Evolutionary conservation across 2,888 invertebrate species (phyloP).

Genomic region (Alloplasta piceator): DNA sequence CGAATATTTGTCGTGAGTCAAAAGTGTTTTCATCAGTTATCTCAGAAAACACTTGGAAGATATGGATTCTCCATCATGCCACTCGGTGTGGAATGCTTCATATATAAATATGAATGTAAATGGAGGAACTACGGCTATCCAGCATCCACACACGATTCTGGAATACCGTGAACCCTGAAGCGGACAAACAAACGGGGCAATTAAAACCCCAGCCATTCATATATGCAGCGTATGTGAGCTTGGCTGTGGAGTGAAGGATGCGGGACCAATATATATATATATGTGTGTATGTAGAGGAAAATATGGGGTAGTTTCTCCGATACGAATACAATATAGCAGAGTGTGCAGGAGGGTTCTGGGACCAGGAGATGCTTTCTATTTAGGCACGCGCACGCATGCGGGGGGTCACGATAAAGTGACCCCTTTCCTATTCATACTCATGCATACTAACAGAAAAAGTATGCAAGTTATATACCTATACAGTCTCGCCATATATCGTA

Average conservation of each 20-base stretch:
- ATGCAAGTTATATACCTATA: not conserved
- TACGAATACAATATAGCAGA: constrained; percentile 50
- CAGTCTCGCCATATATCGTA: not conserved
- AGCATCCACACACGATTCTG: constrained; percentile 51
- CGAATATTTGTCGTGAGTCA: too few species aligned
- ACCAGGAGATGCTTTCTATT: constrained; percentile 58
- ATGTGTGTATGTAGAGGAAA: constrained; percentile 22
- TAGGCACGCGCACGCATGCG: constrained; percentile 52
- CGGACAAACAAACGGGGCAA: constrained; percentile 74
- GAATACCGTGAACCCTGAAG: constrained; percentile 60
- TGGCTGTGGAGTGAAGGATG: constrained; percentile 35
- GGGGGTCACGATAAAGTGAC: constrained; percentile 43
- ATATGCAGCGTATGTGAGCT: not conserved
- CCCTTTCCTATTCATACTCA: constrained; percentile 22
- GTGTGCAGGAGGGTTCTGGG: constrained; percentile 51
- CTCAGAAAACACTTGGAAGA: too few species aligned
- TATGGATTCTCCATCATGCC: too few species aligned
- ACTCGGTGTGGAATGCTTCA: too few species aligned
- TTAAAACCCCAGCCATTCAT: constrained; percentile 66
- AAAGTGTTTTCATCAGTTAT: too few species aligned
- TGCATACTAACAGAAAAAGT: constrained; percentile 8
- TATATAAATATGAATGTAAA: constrained; percentile 28
- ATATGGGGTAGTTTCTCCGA: constrained; percentile 49
- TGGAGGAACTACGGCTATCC: constrained; percentile 15
- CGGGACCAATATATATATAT: constrained; percentile 35